Base-by-base conservation (phyloP, 2,113 vertebrate species). In the Rhinichthys klamathensis region DNA sequence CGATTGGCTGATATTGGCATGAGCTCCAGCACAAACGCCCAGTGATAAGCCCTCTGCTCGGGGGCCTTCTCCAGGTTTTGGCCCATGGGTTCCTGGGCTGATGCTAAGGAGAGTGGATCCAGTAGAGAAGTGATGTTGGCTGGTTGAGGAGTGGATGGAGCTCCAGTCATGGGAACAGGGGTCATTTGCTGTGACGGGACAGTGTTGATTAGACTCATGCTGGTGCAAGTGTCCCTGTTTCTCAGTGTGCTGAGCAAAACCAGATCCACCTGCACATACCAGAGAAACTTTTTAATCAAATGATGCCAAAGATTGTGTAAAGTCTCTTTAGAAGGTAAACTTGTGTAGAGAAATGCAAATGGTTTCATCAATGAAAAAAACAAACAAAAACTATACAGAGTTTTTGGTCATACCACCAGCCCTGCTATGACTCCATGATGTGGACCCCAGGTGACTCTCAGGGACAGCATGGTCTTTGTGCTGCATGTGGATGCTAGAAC, bases 1-100 rank as follows among this genome's bases (percentile, higher is more conserved):
- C 82, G 94, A 94, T 77, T 90, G 90, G 89, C 93, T 94, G 85
- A 94, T 92, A 69, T 73, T 86, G 15, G 73, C 65, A 0, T 88
- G 70, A 63, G 87, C 85, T 32, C 91, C 89, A 87, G 87, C 85
- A 82, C 60, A 74, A 58, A 86, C 44, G 46, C 58, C 44, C 0
- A 70, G 70, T 73, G 79, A 30, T 30, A 63, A 60, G 13, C 46
- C 60, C 56, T 85, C 85, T 73, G 86, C 35, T 23, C 84, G 84
- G 79, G 74, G 61, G 25, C 49, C 25, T 11, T 89, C 84, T 85
- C 67, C 88, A 12, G 83, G 73, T 73, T 85, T 79, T 83, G 81
- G 85, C 10, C 84, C 86, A 51, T 79, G 88, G 77, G 89, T 90
- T 8, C 58, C 86, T 25, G 87, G 72, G 69, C 69, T 89, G 80